Evolutionary conservation across 2,888 invertebrate species (phyloP), one percentile per base, ranked within the genome.

Genomic region (Oscheius myriophilus): DNA sequence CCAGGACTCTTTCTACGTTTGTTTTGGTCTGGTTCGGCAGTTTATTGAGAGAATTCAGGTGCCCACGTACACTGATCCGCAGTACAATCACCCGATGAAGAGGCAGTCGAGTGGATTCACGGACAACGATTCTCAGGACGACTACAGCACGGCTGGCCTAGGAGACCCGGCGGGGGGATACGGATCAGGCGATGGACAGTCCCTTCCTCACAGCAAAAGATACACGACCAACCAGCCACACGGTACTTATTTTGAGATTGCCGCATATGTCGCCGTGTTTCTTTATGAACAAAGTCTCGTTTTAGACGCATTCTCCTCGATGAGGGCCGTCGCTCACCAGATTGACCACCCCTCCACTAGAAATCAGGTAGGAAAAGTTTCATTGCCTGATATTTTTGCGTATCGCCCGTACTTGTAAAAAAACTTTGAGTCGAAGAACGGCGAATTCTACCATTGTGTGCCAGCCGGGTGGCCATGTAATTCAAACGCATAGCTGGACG

Each of bases 261-360:
- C 7, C 23, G 9, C 16, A 9, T 42, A 39, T 21, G 21, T 2
- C 23, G 21, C 3, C 14, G n/a, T 55, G 16, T 55, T 55, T 41
- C 12, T 55, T 12, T 14, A 3, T 55, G 4, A 26, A 39, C 41
- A 33, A 11, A 26, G 41, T 46, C 9, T 18, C 16, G 14, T 33
- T n/a, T 23, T 12, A 21, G 41, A 41, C 58, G 43, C 41, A 2
- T 9, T 45, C 21, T 43, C 58, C 16, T 45, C 49, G 6, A 61
- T 61, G 26, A 61, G 33, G 46, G 61, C 61, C 26, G 49, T 25
- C 9, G 46, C 61, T 14, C n/a, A 46, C 18, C 61, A 61, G 26
- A 61, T 61, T 25, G 23, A 26, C 26, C 45, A 61, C 21, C 26
- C 46, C 1, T 26, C 33, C 11, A 61, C 61, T 4, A 23, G 61